Evolutionary conservation across 2,888 invertebrate genomes (phyloP).

Genomic region (Abrostola tripartita): DNA sequence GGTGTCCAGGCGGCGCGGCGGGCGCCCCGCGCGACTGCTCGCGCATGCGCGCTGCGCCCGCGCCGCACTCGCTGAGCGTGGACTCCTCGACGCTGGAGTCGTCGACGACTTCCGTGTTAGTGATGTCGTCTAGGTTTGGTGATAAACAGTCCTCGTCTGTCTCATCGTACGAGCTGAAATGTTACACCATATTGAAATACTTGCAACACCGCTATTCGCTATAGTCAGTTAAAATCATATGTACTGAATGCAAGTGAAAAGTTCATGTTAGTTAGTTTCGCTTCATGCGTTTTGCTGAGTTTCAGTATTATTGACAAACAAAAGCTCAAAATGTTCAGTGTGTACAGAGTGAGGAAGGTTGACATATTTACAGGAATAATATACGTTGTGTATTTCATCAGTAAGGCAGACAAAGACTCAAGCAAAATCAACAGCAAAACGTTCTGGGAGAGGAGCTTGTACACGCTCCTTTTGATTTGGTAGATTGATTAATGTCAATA

Average conservation of each 20-base stretch:
- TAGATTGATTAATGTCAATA: constrained; percentile 44
- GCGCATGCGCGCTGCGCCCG: constrained; percentile 52
- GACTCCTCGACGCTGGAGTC: constrained; percentile 85
- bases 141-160: constrained; percentile 91
- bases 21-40: constrained; percentile 41
- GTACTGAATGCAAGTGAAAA: constrained; percentile 85
- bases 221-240: constrained; percentile 63
- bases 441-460: constrained; percentile 56
- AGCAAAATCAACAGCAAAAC: constrained; percentile 73
- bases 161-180: constrained; percentile 91
- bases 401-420: constrained; percentile 85
- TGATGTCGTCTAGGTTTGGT: constrained; percentile 90
- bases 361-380: constrained; percentile 74
- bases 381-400: constrained; percentile 76
- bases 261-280: constrained; percentile 80
- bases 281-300: constrained; percentile 80
- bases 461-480: constrained; percentile 43
- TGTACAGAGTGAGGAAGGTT: constrained; percentile 58
- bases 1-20: constrained; percentile 26
- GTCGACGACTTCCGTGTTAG: constrained; percentile 83
- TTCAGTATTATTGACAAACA: constrained; percentile 78
- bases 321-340: constrained; percentile 72
- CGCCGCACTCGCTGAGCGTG: constrained; percentile 75
- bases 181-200: constrained; percentile 20
- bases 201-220: neutral